Percentiles rank a stretch among this genome's conserved stretches.
phyloP scores from a whole-genome alignment of 2,888 invertebrate species.

The Timema cristinae region DNA sequence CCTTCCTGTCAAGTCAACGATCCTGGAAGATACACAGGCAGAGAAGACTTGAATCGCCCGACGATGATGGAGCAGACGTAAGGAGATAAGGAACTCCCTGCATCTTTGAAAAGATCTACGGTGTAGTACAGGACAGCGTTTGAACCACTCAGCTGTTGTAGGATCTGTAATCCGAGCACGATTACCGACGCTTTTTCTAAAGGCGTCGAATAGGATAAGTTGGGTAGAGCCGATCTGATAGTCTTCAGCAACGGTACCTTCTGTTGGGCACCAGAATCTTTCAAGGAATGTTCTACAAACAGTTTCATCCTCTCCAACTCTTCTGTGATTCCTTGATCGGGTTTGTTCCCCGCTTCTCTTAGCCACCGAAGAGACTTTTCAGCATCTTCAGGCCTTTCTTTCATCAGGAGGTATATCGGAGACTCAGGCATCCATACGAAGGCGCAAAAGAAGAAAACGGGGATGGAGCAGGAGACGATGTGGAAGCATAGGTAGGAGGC shows the following conservation, averaged over 20 bases:
- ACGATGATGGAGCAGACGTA: conserved; percentile 73
- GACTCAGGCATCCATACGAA: conserved; percentile 78
- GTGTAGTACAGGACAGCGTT: conserved; percentile 65
- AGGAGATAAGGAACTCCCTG: conserved; percentile 56
- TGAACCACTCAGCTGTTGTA: background rate
- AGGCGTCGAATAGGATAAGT: background rate
- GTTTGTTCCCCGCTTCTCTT: conserved; percentile 58
- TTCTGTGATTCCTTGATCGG: conserved; percentile 50
- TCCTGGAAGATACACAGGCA: background rate
- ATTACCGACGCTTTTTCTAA: background rate
- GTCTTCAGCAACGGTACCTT: background rate
- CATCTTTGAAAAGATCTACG: conserved; percentile 66
- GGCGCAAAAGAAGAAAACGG: conserved; percentile 55
- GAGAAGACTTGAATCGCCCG: conserved; percentile 64
- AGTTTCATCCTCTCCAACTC: background rate
- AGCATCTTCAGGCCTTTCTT: conserved; percentile 59
- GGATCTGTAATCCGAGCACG: background rate
- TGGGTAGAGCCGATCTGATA: background rate
- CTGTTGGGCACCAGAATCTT: background rate
- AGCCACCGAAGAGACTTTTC: conserved; percentile 60
- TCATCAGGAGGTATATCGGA: conserved; percentile 62
- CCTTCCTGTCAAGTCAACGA: conserved; percentile 42
- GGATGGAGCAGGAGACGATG: conserved; percentile 60
- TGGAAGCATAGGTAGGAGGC: conserved; percentile 58
- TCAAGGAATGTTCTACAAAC: background rate